phyloP scores from a whole-genome alignment of 2,113 vertebrate species.

The Embiotoca jacksoni region DNA sequence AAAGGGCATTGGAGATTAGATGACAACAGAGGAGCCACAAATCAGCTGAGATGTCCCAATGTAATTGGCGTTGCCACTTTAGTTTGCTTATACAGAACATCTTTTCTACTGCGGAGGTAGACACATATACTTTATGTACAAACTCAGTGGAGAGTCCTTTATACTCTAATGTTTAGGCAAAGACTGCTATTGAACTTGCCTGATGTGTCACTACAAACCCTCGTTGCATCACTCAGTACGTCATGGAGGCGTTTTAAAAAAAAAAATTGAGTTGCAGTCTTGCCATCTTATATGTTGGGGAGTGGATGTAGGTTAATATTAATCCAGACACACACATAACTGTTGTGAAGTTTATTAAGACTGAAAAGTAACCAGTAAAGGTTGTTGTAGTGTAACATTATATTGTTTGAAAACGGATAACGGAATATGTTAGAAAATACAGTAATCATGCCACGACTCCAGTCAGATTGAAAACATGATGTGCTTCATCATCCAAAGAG shows the following conservation, averaged over 20 bases:
- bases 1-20: background rate
- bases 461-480: background rate
- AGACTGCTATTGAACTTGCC: too few relatives aligned
- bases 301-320: background rate
- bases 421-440: background rate
- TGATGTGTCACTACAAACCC: too few relatives aligned
- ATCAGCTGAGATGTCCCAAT: background rate
- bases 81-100: too few relatives aligned
- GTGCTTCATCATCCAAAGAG: background rate
- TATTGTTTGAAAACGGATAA: constrained; percentile 1
- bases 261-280: background rate
- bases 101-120: background rate
- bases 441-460: background rate
- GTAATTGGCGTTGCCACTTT: too few relatives aligned
- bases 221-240: too few relatives aligned
- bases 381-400: background rate
- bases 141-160: background rate
- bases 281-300: background rate
- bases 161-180: too few relatives aligned
- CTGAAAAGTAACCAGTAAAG: constrained; percentile 36
- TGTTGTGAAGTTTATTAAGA: constrained; percentile 19
- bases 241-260: too few relatives aligned
- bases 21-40: background rate
- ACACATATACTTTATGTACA: background rate
- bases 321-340: background rate